Conservation (phyloP, 2,888 invertebrate genomes). For the Rapana venosa region DNA sequence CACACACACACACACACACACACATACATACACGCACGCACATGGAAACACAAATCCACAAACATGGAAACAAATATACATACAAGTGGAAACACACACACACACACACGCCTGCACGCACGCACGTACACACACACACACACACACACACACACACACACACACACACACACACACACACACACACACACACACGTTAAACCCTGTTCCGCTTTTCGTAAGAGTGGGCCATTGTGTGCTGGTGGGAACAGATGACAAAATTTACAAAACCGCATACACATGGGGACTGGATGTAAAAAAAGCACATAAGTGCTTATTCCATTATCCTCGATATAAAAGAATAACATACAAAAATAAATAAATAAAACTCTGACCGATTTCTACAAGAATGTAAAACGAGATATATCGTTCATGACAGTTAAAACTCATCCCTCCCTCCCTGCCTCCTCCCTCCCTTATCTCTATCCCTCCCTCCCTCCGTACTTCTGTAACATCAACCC, state of each 20-base stretch:
- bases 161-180: slow-evolving; percentile 1
- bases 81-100: not conserved
- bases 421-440: too few species aligned
- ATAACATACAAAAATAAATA: too few species aligned
- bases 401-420: not conserved
- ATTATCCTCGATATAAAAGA: too few species aligned
- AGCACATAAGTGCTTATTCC: too few species aligned
- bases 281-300: too few species aligned
- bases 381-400: not conserved
- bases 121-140: slow-evolving; percentile 14
- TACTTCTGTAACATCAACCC: not conserved
- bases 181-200: not conserved
- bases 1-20: not conserved
- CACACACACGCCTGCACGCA: not conserved
- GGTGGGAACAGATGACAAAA: too few species aligned
- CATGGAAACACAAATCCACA: not conserved
- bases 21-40: not conserved
- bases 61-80: not conserved
- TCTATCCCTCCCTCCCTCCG: not conserved
- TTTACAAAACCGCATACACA: too few species aligned
- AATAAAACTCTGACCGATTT: not conserved
- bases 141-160: slow-evolving; percentile 12
- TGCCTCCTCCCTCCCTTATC: too few species aligned
- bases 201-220: too few species aligned
- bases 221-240: too few species aligned